Percentiles rank a stretch among this genome's conserved stretches.
Evolutionary conservation across 2,113 vertebrate genomes (phyloP).

Genomic region (Syngnathus floridae): DNA sequence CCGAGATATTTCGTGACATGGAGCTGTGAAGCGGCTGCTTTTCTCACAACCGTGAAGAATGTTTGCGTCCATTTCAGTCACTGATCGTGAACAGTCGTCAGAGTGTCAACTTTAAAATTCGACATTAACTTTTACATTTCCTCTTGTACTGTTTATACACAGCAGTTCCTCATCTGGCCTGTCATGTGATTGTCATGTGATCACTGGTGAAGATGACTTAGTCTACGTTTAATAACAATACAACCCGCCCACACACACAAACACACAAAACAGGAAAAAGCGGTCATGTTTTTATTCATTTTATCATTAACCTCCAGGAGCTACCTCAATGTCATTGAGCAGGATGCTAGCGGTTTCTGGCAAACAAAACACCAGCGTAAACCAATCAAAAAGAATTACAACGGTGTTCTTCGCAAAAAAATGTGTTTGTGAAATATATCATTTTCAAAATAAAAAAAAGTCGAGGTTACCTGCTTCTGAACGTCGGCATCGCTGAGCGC

Average conservation of each 20-base stretch:
- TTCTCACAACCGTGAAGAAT: slow-evolving; percentile 18
- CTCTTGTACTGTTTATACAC: neutral
- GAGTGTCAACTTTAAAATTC: neutral
- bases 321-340: slow-evolving; percentile 51
- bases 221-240: neutral
- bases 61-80: neutral
- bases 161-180: slow-evolving; percentile 48
- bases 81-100: neutral
- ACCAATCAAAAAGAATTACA: neutral
- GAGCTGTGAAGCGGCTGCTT: slow-evolving; percentile 8
- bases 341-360: neutral
- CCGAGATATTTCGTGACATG: neutral
- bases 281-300: neutral
- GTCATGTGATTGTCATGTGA: slow-evolving; percentile 60
- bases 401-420: rapidly evolving
- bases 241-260: neutral
- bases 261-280: neutral
- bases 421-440: neutral
- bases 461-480: slow-evolving; percentile 85
- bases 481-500: slow-evolving; percentile 97
- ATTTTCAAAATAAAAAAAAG: slow-evolving; percentile 12
- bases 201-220: slow-evolving; percentile 17
- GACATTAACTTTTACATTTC: neutral
- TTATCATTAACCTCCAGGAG: slow-evolving; percentile 14
- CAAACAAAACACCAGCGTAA: neutral